A percentile compares a stretch with the other conserved stretches of the same genome.
phyloP scores from a whole-genome alignment of 2,113 vertebrate genomes.

The Channa argus region DNA sequence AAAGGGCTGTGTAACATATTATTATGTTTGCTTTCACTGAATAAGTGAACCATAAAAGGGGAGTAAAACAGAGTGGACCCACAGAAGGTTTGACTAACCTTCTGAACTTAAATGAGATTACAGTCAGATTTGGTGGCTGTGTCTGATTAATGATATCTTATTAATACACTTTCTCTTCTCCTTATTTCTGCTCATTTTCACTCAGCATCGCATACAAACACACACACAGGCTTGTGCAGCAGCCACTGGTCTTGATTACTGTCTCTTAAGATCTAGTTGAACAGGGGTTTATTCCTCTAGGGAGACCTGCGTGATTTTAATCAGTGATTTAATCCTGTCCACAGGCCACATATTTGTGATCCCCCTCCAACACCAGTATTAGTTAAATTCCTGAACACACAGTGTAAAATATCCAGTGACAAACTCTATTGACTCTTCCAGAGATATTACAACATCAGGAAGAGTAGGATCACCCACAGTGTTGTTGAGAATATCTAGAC shows the following conservation, averaged over 20 bases:
- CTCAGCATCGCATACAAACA: constrained; percentile 7
- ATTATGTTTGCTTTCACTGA: no score
- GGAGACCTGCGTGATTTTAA: constrained; percentile 4
- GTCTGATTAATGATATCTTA: constrained; percentile 44
- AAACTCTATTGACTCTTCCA: no score
- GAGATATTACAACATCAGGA: no score
- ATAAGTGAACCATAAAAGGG: no score
- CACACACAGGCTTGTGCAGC: constrained; percentile 8
- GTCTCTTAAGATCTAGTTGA: not conserved
- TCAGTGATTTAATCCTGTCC: constrained; percentile 26
- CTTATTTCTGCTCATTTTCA: not conserved
- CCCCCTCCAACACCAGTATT: not conserved
- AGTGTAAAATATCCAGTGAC: no score
- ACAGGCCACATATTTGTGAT: no score
- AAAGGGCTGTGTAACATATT: no score
- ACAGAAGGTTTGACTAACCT: constrained; percentile 34
- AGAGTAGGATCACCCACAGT: no score
- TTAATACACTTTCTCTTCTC: constrained; percentile 6
- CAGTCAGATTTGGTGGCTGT: constrained; percentile 35
- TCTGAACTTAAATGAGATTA: constrained; percentile 53
- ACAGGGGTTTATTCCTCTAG: constrained; percentile 25
- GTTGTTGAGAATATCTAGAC: no score
- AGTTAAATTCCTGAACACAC: not conserved
- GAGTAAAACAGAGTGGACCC: constrained; percentile 2
- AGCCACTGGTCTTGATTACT: constrained; percentile 21